phyloP scores from a whole-genome alignment of 1,140 invertebrate genomes.

The Aradophagus sp. region DNA sequence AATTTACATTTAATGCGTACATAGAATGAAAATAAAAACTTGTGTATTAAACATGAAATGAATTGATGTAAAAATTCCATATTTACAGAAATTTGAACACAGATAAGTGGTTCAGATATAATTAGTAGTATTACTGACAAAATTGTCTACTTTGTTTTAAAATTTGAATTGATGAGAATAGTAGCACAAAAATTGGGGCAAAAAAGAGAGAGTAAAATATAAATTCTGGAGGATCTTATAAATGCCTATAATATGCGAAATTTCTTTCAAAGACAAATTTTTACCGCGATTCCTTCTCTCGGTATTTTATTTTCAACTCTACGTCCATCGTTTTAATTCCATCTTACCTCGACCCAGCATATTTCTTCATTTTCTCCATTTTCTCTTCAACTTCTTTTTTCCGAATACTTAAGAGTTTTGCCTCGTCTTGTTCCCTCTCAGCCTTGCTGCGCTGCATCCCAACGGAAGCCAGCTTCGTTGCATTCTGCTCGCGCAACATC shows the following conservation, averaged over 20 bases:
- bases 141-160: too few relatives aligned
- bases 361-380: conserved; percentile 80
- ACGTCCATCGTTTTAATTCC: conserved; percentile 47
- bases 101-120: too few relatives aligned
- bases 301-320: conserved; percentile 33
- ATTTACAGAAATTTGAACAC: too few relatives aligned
- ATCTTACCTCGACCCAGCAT: conserved; percentile 79
- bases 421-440: conserved; percentile 89
- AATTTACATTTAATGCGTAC: too few relatives aligned
- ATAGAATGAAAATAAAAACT: too few relatives aligned
- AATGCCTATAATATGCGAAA: conserved; percentile 47
- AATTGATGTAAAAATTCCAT: too few relatives aligned
- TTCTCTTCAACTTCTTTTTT: conserved; percentile 76
- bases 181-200: too few relatives aligned
- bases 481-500: conserved; percentile 89
- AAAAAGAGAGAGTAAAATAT: conserved; percentile 5
- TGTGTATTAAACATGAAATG: too few relatives aligned
- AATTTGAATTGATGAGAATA: too few relatives aligned
- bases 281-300: conserved; percentile 32
- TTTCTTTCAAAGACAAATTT: conserved; percentile 32
- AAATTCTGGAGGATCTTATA: conserved; percentile 33
- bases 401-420: conserved; percentile 81
- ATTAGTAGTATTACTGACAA: too few relatives aligned
- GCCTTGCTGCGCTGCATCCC: conserved; percentile 83
- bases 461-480: conserved; percentile 85